A percentile compares a stretch with the other conserved stretches of the same genome.
These are phyloP conservation scores for Metallyticus violacea DNA, from an alignment of 2,888 invertebrate genomes.

Conservation along the genomic window DNA sequence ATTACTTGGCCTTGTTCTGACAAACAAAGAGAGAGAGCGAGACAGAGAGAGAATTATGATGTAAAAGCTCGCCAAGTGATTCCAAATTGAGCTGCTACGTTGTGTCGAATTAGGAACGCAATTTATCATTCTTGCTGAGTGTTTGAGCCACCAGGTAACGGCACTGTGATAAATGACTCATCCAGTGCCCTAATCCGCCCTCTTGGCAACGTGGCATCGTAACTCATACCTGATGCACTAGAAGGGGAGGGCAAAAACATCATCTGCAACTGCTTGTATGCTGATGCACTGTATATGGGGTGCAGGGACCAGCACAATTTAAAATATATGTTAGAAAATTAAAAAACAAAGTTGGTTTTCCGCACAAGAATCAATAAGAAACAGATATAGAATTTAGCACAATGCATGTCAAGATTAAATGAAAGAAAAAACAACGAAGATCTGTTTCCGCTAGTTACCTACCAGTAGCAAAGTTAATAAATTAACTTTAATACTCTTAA, in stretches of 20 bases:
- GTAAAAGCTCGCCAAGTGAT: neutral
- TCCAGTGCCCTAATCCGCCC: neutral
- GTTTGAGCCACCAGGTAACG: neutral
- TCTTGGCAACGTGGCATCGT: too few species aligned
- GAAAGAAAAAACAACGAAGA: too few species aligned
- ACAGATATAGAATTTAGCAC: too few species aligned
- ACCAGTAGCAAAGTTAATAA: too few species aligned
- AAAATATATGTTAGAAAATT: too few species aligned
- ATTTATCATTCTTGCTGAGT: neutral
- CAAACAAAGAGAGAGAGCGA: neutral
- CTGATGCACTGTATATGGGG: neutral
- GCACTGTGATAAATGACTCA: neutral
- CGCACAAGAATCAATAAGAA: too few species aligned
- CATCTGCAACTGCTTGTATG: neutral
- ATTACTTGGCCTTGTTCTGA: neutral
- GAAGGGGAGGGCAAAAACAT: neutral
- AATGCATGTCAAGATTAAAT: too few species aligned
- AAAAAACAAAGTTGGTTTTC: too few species aligned
- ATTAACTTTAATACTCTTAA: too few species aligned
- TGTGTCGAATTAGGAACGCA: neutral
- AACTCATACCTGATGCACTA: neutral
- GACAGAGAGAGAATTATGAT: neutral
- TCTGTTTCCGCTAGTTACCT: too few species aligned
- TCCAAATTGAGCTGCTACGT: neutral
- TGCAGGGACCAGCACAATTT: too few species aligned